Percentiles rank a stretch among this genome's conserved stretches.
phyloP scores from a whole-genome alignment of 2,888 invertebrate species.

The Phyllotreta striolata region DNA sequence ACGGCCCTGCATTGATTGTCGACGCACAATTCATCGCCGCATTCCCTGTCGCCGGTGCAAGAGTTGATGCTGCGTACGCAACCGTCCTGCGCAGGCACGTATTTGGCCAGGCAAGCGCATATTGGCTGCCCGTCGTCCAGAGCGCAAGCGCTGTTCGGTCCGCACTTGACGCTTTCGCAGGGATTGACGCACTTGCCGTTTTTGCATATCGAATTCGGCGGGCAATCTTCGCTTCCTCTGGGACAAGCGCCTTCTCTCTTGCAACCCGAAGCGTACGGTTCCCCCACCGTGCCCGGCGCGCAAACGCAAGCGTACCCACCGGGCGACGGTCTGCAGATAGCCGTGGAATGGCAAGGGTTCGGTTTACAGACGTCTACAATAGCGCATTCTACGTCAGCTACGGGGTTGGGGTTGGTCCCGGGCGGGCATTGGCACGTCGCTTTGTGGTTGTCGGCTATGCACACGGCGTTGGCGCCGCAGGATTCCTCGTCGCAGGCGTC shows the following conservation, averaged over 20 bases:
- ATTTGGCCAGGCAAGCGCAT: constrained; percentile 82
- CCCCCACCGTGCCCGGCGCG: constrained; percentile 78
- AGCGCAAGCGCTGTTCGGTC: constrained; percentile 81
- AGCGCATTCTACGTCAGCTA: constrained; percentile 84
- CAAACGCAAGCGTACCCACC: constrained; percentile 83
- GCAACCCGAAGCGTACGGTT: constrained; percentile 79
- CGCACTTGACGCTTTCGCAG: constrained; percentile 79
- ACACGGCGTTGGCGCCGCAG: constrained; percentile 88
- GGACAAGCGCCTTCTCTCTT: constrained; percentile 78
- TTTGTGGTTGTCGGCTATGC: constrained; percentile 85
- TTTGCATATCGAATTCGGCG: constrained; percentile 75
- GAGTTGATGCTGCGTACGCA: constrained; percentile 75
- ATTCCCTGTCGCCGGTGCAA: constrained; percentile 78
- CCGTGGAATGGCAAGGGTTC: constrained; percentile 82
- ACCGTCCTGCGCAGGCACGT: constrained; percentile 74
- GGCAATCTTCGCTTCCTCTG: constrained; percentile 78
- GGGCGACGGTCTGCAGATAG: constrained; percentile 75
- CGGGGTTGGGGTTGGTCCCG: constrained; percentile 81
- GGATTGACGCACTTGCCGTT: constrained; percentile 80
- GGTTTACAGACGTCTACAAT: constrained; percentile 76
- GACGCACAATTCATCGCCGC: constrained; percentile 79
- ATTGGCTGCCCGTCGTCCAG: constrained; percentile 78
- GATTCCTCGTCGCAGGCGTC: constrained; percentile 83
- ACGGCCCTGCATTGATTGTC: constrained; percentile 86
- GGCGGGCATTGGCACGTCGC: constrained; percentile 86